These are phyloP conservation scores for Sinocyclocheilus rhinocerous DNA, from an alignment of 2,113 vertebrate species.

Conservation along the genomic window DNA sequence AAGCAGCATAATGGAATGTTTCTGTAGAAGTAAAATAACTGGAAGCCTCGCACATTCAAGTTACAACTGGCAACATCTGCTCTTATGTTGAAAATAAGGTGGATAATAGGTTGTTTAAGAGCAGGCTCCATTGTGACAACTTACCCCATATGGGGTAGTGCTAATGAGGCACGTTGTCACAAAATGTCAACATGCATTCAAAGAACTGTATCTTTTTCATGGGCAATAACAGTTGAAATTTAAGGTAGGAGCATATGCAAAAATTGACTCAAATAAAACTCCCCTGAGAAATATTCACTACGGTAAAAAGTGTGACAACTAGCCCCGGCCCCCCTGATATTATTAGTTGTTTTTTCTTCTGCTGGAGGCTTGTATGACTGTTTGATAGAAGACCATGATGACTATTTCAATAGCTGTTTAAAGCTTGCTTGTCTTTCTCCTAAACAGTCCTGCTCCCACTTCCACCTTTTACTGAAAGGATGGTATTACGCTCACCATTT, in stretches of 20 bases:
- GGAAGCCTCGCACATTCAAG: not conserved
- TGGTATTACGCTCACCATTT: conserved; percentile 44
- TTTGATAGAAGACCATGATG: not conserved
- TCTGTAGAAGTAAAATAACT: not conserved
- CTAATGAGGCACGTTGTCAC: not conserved
- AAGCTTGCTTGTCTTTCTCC: conserved; percentile 34
- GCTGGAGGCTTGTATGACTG: no score
- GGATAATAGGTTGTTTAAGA: not conserved
- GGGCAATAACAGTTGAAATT: not conserved
- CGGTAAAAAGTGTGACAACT: not conserved
- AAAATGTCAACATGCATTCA: not conserved
- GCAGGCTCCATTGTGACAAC: not conserved
- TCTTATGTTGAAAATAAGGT: not conserved
- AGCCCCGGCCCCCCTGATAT: not conserved
- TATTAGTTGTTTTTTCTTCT: not conserved
- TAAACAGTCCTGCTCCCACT: conserved; percentile 9
- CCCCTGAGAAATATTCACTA: not conserved
- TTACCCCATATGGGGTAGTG: not conserved
- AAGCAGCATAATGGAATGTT: not conserved
- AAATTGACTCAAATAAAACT: not conserved
- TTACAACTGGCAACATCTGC: not conserved
- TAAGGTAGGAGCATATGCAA: not conserved
- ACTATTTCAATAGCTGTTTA: not conserved
- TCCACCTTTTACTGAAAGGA: conserved; percentile 53
- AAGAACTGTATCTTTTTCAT: not conserved